These are phyloP conservation scores for Meriones unguiculatus DNA, from an alignment of 2,113 vertebrate genomes.

Conservation along the genomic window DNA sequence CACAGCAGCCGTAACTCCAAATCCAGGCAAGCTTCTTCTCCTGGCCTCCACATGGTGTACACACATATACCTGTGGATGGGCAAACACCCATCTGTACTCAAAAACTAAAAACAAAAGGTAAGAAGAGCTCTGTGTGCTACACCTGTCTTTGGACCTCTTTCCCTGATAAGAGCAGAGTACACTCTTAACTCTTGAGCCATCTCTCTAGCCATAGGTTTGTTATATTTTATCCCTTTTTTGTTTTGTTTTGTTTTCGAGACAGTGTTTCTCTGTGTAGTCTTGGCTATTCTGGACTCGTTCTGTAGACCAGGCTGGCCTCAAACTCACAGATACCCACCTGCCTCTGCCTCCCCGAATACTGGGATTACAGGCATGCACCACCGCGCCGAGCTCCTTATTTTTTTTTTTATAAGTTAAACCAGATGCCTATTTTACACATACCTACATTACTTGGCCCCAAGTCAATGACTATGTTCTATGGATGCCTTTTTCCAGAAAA, in stretches of 20 bases:
- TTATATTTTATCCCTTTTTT: not conserved
- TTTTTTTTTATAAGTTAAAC: slow-evolving; percentile 16
- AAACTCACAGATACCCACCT: no score
- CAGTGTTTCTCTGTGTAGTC: no score
- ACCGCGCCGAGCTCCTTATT: not conserved
- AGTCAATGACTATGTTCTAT: not conserved
- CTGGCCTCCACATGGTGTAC: not conserved
- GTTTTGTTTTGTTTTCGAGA: no score
- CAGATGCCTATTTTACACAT: not conserved
- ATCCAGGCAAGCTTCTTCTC: not conserved
- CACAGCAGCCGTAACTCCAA: not conserved
- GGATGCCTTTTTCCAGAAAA: not conserved
- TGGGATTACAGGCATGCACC: no score
- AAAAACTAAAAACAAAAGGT: no score
- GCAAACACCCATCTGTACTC: not conserved
- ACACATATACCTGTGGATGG: not conserved
- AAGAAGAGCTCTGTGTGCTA: no score
- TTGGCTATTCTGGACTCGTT: no score
- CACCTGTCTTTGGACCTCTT: not conserved
- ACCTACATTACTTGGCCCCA: not conserved
- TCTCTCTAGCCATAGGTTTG: not conserved
- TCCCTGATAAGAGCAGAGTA: not conserved
- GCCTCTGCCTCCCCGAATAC: no score
- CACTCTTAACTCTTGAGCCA: not conserved
- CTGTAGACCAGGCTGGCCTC: no score